Base-by-base conservation (phyloP, 2,113 vertebrate genomes). In the Tamias sibiricus region DNA sequence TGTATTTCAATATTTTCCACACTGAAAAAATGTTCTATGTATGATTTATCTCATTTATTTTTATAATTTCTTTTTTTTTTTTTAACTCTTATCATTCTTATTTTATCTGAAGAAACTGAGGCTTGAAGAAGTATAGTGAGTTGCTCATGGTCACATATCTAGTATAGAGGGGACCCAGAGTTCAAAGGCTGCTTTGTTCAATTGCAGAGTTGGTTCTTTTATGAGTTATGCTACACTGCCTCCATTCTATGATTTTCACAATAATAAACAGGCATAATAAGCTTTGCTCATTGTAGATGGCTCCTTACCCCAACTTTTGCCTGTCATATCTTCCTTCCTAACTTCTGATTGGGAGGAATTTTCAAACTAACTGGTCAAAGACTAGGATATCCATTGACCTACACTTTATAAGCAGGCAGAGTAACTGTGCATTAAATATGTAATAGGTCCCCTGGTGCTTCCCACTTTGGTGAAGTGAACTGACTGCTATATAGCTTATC, bases 181-280 rank as follows among this genome's bases (percentile, higher is more conserved):
- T 69, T 47, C 64, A 81, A 84, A 80, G 52, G 11, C 40, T 44
- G 30, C 30, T 49, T 79, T 40, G 14, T 57, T 3, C 0, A 3
- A 30, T 59, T 66, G 24, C 49, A 47, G 66, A 64, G 66, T 2
- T 90, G 42, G 69, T 22, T 32, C 22, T 93, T 87, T 35, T 26
- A 37, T 4, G 82, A 79, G 30, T 32, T 44, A 57, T 32, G 47
- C 52, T 89, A 82, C 71, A 77, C 64, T 94, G 59, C 19, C 49
- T 62, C 87, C 42, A n/a, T 62, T 87, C 49, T 57, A 69, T 9
- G 42, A 64, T 20, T 94, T 62, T 94, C 35, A 85, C 9, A 79
- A 52, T 68, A 57, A 87, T 71, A 91, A 88, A 57, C 47, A 80
- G n/a, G 32, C 20, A 26, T 86, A n/a, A n/a, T n/a, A 44, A 81